Base-by-base conservation (phyloP, 37 sponge, comb jelly and placozoan genomes). In the Aplysina aerophoba region DNA sequence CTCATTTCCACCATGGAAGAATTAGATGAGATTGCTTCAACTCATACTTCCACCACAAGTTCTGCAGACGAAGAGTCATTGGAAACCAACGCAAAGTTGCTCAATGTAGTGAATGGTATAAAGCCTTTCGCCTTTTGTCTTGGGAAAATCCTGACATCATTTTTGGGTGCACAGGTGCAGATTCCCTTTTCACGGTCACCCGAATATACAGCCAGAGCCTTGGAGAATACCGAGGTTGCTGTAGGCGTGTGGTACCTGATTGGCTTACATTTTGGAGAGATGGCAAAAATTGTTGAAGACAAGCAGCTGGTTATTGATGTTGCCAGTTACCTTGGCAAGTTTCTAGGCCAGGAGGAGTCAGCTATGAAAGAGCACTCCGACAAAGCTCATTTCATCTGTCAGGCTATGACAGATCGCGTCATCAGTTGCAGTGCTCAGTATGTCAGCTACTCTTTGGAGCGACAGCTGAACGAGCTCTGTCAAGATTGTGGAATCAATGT, bases 151-250 rank as follows among this genome's bases (percentile, higher is more conserved):
- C 58, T 88, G 15, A 87, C 83, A 69, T 84, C 87, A 27, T 92
- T 92, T 80, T 89, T 92, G 93, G 89, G 85, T 34, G 64, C 80
- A 15, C 89, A 86, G 28, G 84, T 92, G 30, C 58, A 75, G 19
- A 81, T 92, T 33, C 93, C 93, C 31, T 53, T 92, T 0, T 37
- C 89, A 0, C 83, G 89, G 34, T 50, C 80, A 12, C 15, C 34
- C 22, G 78, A 75, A 11, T 62, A 85, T 25, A 92, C 89, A 8
- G 93, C 93, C 31, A 38, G 54, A 11, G 78, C 78, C 21, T 17
- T 75, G 17, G 71, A 30, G 1, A 50, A 41, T 25, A 39, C 78
- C 13, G 78, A 50, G 22, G 25, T 21, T 22, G 37, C 78, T 22
- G 54, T 50, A 41, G 78, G 78, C 41, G 78, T 75, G 20, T 75